These are phyloP conservation scores for Xestia xanthographa DNA, from an alignment of 2,888 invertebrate genomes.

Conservation along the genomic window DNA sequence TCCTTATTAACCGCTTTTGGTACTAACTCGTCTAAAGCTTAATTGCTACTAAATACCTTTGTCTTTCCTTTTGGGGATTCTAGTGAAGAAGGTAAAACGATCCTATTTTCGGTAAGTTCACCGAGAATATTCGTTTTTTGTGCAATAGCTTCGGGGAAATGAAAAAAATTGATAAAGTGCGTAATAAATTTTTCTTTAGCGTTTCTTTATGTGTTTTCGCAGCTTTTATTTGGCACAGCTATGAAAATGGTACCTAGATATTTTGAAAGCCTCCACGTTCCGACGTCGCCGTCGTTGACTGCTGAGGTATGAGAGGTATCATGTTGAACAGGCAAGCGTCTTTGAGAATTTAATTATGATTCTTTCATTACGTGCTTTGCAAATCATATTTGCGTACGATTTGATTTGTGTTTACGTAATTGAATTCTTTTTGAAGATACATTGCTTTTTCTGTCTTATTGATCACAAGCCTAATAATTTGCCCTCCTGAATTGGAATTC, in stretches of 20 bases:
- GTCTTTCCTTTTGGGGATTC: constrained; percentile 2
- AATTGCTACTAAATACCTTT: not conserved
- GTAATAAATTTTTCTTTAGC: constrained; percentile 28
- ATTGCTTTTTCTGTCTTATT: not conserved
- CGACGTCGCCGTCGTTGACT: constrained; percentile 7
- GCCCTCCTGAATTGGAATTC: not conserved
- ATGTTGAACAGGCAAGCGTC: constrained; percentile 20
- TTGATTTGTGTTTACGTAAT: constrained; percentile 25
- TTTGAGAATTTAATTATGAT: constrained; percentile 37
- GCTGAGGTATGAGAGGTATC: not conserved
- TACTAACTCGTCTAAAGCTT: constrained; percentile 23
- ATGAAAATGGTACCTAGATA: constrained; percentile 9
- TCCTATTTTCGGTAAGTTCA: not conserved
- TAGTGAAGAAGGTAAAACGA: not conserved
- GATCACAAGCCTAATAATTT: not conserved
- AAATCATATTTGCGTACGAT: constrained; percentile 8
- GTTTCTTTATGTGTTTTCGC: constrained; percentile 31
- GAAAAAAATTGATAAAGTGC: constrained; percentile 38
- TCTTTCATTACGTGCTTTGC: constrained; percentile 12
- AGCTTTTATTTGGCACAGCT: constrained; percentile 44
- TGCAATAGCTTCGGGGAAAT: constrained; percentile 13
- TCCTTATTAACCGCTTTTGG: constrained; percentile 13
- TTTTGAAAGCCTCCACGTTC: constrained; percentile 33
- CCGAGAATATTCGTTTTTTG: constrained; percentile 12
- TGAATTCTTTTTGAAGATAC: not conserved